Evolutionary conservation across 2,797 vertebrate genomes (phyloP), one percentile per base, ranked within the genome.

Genomic region (Phrynocephalus guinanensis): DNA sequence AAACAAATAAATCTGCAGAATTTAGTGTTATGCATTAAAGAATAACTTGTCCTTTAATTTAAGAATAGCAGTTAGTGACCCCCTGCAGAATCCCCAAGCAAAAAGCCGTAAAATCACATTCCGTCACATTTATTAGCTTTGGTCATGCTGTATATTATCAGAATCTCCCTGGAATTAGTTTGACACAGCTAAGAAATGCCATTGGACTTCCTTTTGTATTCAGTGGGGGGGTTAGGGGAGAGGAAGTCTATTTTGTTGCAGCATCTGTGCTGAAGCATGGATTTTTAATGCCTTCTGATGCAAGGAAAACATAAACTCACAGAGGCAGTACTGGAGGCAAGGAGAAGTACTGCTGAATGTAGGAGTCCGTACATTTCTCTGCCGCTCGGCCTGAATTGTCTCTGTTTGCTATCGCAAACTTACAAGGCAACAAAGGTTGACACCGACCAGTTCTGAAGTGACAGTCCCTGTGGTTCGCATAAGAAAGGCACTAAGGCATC

Each of bases 401-500:
- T 76, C 48, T 26, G 15, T 76, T 80, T 76, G 70, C 77, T 84
- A 84, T 79, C 15, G 8, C 44, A 76, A 75, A 33, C 9, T 60
- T 70, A 22, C 18, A 48, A 80, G 18, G 22, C 68, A 86, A 85
- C 56, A 6, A 30, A 79, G 30, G 79, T 83, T 89, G 81, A 89
- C 85, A 68, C 70, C 16, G 9, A 86, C 80, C 85, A 84, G 22
- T 80, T 79, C 13, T 28, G 56, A 85, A 83, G 83, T 80, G 71
- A 85, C 76, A 84, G 81, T 5, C 68, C 76, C 56, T 44, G 28
- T 3, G 20, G 75, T 24, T 56, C 75, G 44, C 18, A 73, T 33
- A 71, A 73, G 75, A 26, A 18, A 67, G 48, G 24, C 87, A 76
- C 16, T 5, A 66, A 70, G 1, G 28, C 63, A 68, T 11, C n/a